Percentiles rank a stretch among this genome's conserved stretches.
phyloP scores from a whole-genome alignment of 2,113 vertebrate species.

The Pygoscelis antarcticus region DNA sequence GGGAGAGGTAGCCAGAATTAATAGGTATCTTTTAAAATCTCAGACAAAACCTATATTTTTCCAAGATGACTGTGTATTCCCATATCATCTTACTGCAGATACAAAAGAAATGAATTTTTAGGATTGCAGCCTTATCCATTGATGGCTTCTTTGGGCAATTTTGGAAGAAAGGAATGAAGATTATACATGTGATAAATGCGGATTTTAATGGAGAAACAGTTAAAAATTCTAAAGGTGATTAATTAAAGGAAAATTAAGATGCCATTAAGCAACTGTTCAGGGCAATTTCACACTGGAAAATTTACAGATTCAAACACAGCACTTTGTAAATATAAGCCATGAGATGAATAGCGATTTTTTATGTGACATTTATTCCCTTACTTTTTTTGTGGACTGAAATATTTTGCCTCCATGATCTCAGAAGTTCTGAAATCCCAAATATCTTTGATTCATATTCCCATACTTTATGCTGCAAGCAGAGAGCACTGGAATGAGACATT shows the following conservation, averaged over 20 bases:
- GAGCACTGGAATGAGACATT: not conserved
- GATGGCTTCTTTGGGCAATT: constrained; percentile 17
- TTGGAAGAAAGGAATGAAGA: constrained; percentile 56
- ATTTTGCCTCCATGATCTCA: constrained; percentile 7
- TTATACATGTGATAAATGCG: constrained; percentile 59
- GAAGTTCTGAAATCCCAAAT: constrained; percentile 3
- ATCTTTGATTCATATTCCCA: constrained; percentile 20
- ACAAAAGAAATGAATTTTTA: constrained; percentile 2
- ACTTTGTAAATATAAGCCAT: constrained; percentile 66
- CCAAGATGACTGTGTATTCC: not conserved
- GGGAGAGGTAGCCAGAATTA: not conserved
- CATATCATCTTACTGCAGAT: not conserved
- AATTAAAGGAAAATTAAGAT: constrained; percentile 75
- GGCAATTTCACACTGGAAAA: constrained; percentile 72
- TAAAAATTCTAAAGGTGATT: constrained; percentile 73
- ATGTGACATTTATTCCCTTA: constrained; percentile 44
- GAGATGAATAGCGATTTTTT: constrained; percentile 43
- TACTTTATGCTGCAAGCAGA: not conserved
- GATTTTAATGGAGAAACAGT: constrained; percentile 61
- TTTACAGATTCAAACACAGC: constrained; percentile 50
- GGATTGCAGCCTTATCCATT: not conserved
- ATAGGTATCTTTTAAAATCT: not conserved
- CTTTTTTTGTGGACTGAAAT: constrained; percentile 21
- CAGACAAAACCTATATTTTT: not conserved
- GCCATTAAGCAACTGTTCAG: constrained; percentile 76